phyloP scores from a whole-genome alignment of 2,797 vertebrate genomes.

The Gobionotothen gibberifrons region DNA sequence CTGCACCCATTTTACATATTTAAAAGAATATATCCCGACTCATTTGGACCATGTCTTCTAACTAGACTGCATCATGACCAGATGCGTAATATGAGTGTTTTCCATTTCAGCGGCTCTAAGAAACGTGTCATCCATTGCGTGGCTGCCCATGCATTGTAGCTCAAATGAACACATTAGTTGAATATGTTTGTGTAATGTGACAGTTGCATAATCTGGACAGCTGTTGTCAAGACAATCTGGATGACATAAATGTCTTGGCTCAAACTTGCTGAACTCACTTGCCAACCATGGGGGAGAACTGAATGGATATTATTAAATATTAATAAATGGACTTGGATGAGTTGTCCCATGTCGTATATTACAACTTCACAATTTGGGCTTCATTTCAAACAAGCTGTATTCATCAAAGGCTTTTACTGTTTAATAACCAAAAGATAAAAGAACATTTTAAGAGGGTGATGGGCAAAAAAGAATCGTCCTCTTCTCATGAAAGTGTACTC shows the following conservation, averaged over 20 bases:
- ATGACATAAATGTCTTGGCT: slow-evolving; percentile 30
- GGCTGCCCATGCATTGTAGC: slow-evolving; percentile 1
- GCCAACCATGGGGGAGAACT: not conserved
- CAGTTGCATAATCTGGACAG: slow-evolving; percentile 31
- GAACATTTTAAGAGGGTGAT: not conserved
- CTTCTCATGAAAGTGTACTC: not conserved
- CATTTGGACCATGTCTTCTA: not conserved
- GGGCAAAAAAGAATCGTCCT: not conserved
- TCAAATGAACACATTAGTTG: slow-evolving; percentile 5
- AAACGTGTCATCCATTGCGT: not conserved
- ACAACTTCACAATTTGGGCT: not conserved
- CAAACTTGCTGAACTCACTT: slow-evolving; percentile 21
- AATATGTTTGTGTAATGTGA: slow-evolving; percentile 25
- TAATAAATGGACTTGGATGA: not conserved
- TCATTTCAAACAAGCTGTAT: not conserved
- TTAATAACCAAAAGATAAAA: not conserved
- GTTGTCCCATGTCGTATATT: slow-evolving; percentile 11
- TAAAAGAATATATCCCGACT: not conserved
- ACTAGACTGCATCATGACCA: slow-evolving; percentile 5
- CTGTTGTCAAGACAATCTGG: slow-evolving; percentile 23
- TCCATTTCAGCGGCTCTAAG: slow-evolving; percentile 1
- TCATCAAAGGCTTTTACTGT: slow-evolving; percentile 3
- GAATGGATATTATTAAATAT: not conserved
- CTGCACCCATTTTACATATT: not conserved
- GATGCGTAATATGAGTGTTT: not conserved